Base-by-base conservation (phyloP, 1,140 invertebrate species). In the Leptonema lineaticorne region DNA sequence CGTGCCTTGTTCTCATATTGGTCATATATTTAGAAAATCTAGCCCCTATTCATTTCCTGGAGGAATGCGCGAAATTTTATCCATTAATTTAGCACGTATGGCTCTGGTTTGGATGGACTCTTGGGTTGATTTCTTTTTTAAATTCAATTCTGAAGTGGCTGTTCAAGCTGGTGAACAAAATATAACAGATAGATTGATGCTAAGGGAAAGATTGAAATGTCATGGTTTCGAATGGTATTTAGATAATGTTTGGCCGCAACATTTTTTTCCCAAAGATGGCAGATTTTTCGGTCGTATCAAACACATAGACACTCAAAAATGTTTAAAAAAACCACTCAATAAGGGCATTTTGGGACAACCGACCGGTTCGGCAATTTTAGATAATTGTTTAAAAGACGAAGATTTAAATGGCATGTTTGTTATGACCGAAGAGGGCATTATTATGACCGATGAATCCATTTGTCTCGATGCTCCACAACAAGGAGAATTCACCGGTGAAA, bases 11-110 rank as follows among this genome's bases (percentile, higher is more conserved):
- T 97, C 95, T 8, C 92, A 96, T 76, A 97, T 99, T 0, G 97
- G 96, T 0, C 97, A 99, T 79, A 87, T 99, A n/a, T 99, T 99
- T 78, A 86, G 96, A 74, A 95, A 92, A 81, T 93, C 92, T 37
- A 95, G 93, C 3, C 95, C 95, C 0, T 96, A 97, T 75, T 92
- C 91, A 0, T 97, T 96, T 77, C 92, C 92, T 0, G 91, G 92
- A 0, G 92, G 92, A 0, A 91, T 95, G n/a, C 85, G 86, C 1
- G 88, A 93, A 69, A 92, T 95, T 50, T 83, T 99, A 0, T 93
- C 94, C 73, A 86, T 89, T 0, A 99, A 99, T 81, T 84, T 97
- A 14, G 93, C 92, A 0, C 80, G 95, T 56, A 92, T 94, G 0
- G 94, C 94, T 1, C 80, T 91, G 0, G 94, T 96, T 0, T 97